Evolutionary conservation across 2,797 vertebrate species (phyloP).

Genomic region (Sphenodon punctatus): DNA sequence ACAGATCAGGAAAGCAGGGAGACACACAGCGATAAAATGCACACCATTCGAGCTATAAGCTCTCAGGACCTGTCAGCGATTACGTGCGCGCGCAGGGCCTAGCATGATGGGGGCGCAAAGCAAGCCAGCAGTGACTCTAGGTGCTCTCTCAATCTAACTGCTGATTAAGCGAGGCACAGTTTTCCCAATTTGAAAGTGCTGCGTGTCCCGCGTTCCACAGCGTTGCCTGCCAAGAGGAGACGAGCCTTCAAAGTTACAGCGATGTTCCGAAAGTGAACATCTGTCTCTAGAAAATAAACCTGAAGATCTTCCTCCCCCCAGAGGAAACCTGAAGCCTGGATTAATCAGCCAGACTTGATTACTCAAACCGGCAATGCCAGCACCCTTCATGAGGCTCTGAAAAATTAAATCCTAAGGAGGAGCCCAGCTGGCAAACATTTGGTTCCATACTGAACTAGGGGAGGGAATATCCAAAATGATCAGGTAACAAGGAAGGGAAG

Average conservation of each 20-base stretch:
- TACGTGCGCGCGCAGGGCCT: no score
- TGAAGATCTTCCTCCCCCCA: neutral
- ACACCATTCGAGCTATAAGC: no score
- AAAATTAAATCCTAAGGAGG: no score
- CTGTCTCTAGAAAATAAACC: neutral
- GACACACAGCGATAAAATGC: neutral
- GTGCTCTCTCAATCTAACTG: no score
- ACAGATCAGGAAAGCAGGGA: neutral
- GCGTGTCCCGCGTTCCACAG: neutral
- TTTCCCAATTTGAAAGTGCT: neutral
- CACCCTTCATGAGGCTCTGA: neutral
- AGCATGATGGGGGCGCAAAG: no score
- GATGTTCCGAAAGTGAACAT: neutral
- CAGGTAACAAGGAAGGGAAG: no score
- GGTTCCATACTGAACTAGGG: no score
- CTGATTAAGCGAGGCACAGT: no score
- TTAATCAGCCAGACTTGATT: accelerated
- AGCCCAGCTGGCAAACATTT: no score
- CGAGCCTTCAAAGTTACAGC: neutral
- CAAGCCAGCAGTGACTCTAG: no score
- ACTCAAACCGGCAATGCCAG: accelerated
- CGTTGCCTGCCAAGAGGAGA: neutral
- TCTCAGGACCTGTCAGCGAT: no score
- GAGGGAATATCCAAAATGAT: no score
- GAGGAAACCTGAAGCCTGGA: neutral